Percentiles rank a stretch among this genome's conserved stretches.
phyloP scores from a whole-genome alignment of 2,797 vertebrate genomes.

The Psittacula derbiana region DNA sequence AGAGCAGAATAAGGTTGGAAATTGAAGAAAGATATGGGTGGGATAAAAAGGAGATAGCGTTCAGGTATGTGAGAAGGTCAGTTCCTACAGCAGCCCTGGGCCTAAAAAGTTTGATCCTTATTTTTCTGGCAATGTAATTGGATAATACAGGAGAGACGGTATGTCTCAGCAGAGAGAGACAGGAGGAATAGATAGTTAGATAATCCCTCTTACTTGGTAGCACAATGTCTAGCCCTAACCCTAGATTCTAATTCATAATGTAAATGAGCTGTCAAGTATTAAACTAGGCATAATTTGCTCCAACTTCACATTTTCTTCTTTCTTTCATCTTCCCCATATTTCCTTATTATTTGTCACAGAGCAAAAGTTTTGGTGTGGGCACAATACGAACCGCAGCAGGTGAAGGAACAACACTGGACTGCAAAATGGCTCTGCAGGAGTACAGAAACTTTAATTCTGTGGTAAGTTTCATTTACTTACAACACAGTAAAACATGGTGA shows the following conservation, averaged over 20 bases:
- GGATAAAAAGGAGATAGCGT: neutral
- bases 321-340: neutral
- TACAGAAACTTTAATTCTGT: conserved; percentile 75
- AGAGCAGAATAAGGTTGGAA: neutral
- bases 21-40: neutral
- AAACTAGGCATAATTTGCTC: neutral
- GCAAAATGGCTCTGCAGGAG: conserved; percentile 84
- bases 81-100: neutral
- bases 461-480: conserved; percentile 77
- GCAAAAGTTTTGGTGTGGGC: conserved; percentile 80
- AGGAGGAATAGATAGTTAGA: neutral
- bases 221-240: neutral
- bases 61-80: neutral
- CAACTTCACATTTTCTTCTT: neutral
- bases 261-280: neutral
- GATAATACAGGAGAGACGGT: neutral
- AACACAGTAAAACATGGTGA: neutral
- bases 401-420: conserved; percentile 71
- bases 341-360: conserved; percentile 45
- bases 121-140: neutral
- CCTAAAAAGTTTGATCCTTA: neutral
- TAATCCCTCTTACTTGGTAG: neutral
- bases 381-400: conserved; percentile 13
- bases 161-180: neutral
- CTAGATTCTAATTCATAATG: neutral